Percentiles rank a stretch among this genome's conserved stretches.
Evolutionary conservation across 1,140 invertebrate genomes (phyloP).

Genomic region (Cotesia vestalis): DNA sequence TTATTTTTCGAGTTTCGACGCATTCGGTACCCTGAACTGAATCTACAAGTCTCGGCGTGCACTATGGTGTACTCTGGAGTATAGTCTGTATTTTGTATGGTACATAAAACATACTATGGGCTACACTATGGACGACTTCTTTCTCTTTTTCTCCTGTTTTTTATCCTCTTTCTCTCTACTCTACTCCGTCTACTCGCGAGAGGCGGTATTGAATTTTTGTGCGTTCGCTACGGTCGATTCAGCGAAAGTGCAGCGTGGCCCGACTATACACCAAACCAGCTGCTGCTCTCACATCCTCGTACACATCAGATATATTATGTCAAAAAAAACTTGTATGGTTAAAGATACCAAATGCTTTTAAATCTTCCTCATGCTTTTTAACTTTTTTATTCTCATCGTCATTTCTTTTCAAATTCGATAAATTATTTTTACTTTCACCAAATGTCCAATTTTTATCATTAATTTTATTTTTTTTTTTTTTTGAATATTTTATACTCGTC

Average conservation of each 20-base stretch:
- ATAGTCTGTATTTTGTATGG: too few relatives aligned
- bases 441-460: too few relatives aligned
- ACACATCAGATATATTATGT: too few relatives aligned
- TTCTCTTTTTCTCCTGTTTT: conserved; percentile 4
- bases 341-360: conserved; percentile 1
- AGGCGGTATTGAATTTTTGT: conserved; percentile 65
- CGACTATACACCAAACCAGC: conserved; percentile 7
- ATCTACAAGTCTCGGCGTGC: conserved; percentile 50
- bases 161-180: conserved; percentile 35
- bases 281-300: conserved; percentile 3
- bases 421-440: neutral
- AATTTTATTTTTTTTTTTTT: too few relatives aligned
- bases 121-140: neutral
- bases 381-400: too few relatives aligned
- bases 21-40: conserved; percentile 54
- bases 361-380: neutral
- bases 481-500: too few relatives aligned
- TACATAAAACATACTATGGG: too few relatives aligned
- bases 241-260: conserved; percentile 57
- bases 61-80: conserved; percentile 44
- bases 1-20: conserved; percentile 46
- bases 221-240: conserved; percentile 62
- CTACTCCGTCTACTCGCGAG: conserved; percentile 39
- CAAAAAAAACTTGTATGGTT: conserved; percentile 13
- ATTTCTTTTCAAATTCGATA: neutral